Base-by-base conservation (phyloP, 2,888 invertebrate genomes). In the Chironomus riparius region DNA sequence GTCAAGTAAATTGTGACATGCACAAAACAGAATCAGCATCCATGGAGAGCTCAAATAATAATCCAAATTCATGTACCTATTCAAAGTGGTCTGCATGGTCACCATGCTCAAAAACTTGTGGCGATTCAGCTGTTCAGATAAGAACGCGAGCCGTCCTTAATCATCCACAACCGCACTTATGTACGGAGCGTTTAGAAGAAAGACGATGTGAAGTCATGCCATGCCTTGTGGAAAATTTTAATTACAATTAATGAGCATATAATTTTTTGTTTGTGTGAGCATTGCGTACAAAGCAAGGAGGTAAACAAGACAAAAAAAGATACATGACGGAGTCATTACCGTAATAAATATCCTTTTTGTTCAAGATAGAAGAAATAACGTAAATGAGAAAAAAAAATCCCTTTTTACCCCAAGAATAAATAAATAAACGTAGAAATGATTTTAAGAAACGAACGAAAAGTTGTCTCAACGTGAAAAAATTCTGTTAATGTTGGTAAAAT, bases 31-130 rank as follows among this genome's bases (percentile, higher is more conserved):
- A 65, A 22, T 21, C 68, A n/a, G 5, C 69, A 47, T 38, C 28
- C 47, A 47, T n/a, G 13, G 28, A 28, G 6, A 22, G 6, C 21
- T 38, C 38, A 38, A 22, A 21, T 12, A 22, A 68, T 13, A 68
- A 68, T 24, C 18, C 13, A 77, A 77, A 77, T 6, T 6, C 18
- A 56, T 73, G 72, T 62, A 18, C 15, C 21, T 73, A 73, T 15
- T 50, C 56, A 22, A 28, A 15, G 3, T 73, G 62, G 62, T 38
- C 38, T 7, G 15, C 22, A 12, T 91, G 91, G 91, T 87, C 89
- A 4, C 87, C 88, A 0, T 91, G 91, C 80, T 87, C 88, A 0
- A 86, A 86, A 6, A 87, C 86, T 2, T 92, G 91, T 80, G 91
- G 91, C 0, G 81, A 84, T 13, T 83, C 84, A 77, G 86, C 87